phyloP scores from a whole-genome alignment of 2,888 invertebrate genomes.

The Idaea biselata region DNA sequence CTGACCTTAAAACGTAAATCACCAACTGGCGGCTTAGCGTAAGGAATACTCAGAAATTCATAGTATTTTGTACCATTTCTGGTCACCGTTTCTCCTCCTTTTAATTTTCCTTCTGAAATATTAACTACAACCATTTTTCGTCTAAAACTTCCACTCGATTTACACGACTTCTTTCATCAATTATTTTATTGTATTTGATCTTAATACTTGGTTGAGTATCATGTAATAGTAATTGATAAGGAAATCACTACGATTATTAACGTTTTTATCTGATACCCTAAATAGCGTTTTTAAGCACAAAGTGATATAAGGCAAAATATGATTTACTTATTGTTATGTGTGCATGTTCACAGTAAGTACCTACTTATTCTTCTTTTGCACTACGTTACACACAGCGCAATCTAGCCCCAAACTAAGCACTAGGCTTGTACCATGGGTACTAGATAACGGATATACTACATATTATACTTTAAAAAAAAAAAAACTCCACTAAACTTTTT shows the following conservation, averaged over 20 bases:
- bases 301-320: too few species aligned
- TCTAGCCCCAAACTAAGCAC: too few species aligned
- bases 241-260: background rate
- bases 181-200: background rate
- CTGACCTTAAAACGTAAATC: conserved; percentile 53
- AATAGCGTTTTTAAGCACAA: too few species aligned
- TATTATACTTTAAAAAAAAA: too few species aligned
- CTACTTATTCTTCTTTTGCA: too few species aligned
- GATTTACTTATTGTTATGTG: too few species aligned
- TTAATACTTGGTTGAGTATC: background rate
- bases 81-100: conserved; percentile 52
- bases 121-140: conserved; percentile 42
- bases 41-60: conserved; percentile 74
- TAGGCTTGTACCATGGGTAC: too few species aligned
- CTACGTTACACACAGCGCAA: too few species aligned
- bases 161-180: background rate
- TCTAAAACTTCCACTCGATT: background rate
- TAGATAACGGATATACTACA: too few species aligned
- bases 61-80: conserved; percentile 58
- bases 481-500: too few species aligned
- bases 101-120: conserved; percentile 55
- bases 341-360: too few species aligned
- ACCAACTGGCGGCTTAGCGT: conserved; percentile 77
- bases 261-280: background rate
- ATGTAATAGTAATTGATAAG: background rate